phyloP scores from a whole-genome alignment of 2,113 vertebrate species.

The Oreochromis spilurus region DNA sequence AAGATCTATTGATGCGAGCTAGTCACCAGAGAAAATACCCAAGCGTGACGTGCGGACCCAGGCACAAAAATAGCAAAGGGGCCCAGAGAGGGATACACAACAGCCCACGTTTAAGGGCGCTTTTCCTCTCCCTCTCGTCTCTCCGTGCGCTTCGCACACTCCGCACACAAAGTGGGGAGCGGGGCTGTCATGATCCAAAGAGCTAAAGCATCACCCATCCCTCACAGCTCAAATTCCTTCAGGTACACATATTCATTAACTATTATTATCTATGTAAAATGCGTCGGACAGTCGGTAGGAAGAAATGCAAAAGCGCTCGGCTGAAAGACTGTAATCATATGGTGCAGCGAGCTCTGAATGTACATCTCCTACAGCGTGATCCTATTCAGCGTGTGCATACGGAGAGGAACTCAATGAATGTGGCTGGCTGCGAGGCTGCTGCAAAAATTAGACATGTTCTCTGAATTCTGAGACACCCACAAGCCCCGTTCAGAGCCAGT shows the following conservation, averaged over 20 bases:
- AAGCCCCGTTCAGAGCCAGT: constrained; percentile 38
- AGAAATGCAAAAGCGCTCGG: background rate
- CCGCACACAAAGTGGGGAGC: constrained; percentile 30
- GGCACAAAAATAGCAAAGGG: constrained; percentile 99
- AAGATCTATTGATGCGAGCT: constrained; percentile 98
- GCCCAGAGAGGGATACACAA: constrained; percentile 96
- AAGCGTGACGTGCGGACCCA: constrained; percentile 97
- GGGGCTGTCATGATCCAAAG: constrained; percentile 29
- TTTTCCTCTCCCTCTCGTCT: constrained; percentile 67
- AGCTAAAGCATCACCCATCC: constrained; percentile 6
- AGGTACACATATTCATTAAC: background rate
- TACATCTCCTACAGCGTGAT: constrained; percentile 43
- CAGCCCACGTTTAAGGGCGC: constrained; percentile 94
- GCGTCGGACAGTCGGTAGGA: background rate
- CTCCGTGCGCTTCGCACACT: constrained; percentile 22
- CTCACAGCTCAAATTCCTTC: background rate
- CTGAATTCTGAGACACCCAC: constrained; percentile 46
- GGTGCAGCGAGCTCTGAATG: constrained; percentile 34
- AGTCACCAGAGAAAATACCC: constrained; percentile 99
- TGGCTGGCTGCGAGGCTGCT: constrained; percentile 30
- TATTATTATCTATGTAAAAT: background rate
- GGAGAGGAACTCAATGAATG: constrained; percentile 41
- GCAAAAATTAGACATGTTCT: constrained; percentile 35
- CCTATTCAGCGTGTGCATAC: background rate
- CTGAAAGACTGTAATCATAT: constrained; percentile 44